Base-by-base conservation (phyloP, 2,797 vertebrate species). In the Pogonophryne albipinna region DNA sequence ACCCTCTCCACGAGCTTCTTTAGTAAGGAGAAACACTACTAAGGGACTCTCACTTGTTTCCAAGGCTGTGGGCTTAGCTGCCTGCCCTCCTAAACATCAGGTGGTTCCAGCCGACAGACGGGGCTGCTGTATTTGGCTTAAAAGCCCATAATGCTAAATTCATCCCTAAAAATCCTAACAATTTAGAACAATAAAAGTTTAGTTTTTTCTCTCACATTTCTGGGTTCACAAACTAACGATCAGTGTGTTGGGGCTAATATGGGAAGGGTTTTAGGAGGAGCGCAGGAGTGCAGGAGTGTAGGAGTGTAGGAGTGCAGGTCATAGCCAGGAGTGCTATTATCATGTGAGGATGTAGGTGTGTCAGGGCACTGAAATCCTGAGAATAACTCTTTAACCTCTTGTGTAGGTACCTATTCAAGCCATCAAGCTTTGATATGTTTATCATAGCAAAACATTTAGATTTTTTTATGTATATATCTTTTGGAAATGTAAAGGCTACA, bases 361-460 rank as follows among this genome's bases (percentile, higher is more conserved):
- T 85, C 65, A 51, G 77, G 57, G 80, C 82, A 85, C 74, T 82
- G 74, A 82, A 79, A 84, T 88, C 84, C 78, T 85, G 71, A 76
- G 69, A 82, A 63, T 76, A 87, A 85, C 82, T 84, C 76, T 78
- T 87, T 77, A 87, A 83, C 80, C 64, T 87, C 79, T 86, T 82
- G 60, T 87, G 78, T 91, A 91, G 92, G 91, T 94, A 92, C 90
- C 93, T 89, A 90, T 88, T 84, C 86, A 96, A 93, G 94, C 96
- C 96, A 93, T 96, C 93, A 95, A 94, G 95, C 95, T 95, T 96
- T 96, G 94, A 94, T 95, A 94, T 87, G 75, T 91, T 91, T 93
- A 92, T 95, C 93, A 95, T 93, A 88, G 93, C 91, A 94, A 95
- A 94, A 77, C 84, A 88, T 88, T 86, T 88, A 86, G 85, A 86